Conservation (phyloP, 2,797 vertebrate species). For the Scolopax rusticola region DNA sequence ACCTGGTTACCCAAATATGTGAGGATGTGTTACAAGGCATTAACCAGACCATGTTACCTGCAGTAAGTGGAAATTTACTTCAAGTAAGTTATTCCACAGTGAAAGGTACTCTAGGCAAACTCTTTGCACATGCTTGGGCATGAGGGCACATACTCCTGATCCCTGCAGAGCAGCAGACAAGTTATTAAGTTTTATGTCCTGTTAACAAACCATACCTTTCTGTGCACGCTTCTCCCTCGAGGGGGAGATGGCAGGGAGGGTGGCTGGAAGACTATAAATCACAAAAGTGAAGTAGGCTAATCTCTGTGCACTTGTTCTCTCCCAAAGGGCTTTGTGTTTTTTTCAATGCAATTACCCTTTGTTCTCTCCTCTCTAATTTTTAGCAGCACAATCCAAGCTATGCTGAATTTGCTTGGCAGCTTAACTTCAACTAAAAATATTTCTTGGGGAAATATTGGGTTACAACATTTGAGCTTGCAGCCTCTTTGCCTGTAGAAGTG, state of each 20-base stretch:
- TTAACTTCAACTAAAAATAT: not conserved
- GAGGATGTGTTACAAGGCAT: not conserved
- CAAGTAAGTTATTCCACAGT: not conserved
- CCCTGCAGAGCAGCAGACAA: not conserved
- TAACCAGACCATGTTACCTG: accelerated
- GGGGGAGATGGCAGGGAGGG: not conserved
- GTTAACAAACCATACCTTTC: not conserved
- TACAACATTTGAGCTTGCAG: not conserved
- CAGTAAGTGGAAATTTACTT: not conserved
- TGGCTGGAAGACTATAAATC: too few species aligned
- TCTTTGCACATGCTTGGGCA: accelerated
- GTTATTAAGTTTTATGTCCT: too few species aligned
- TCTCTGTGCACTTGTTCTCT: not conserved
- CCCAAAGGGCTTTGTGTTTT: not conserved
- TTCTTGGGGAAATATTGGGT: not conserved
- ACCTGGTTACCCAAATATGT: accelerated
- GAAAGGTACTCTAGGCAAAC: not conserved
- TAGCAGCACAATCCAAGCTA: not conserved
- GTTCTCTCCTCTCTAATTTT: not conserved
- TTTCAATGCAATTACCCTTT: not conserved
- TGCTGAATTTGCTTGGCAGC: not conserved
- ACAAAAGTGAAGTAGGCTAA: accelerated
- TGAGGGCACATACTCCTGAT: not conserved
- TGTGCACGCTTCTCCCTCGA: not conserved
- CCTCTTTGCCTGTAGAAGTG: not conserved